A percentile compares a stretch with the other conserved stretches of the same genome.
These are phyloP conservation scores for Auanema freiburgensis DNA, from an alignment of 2,888 invertebrate species.

Conservation along the genomic window DNA sequence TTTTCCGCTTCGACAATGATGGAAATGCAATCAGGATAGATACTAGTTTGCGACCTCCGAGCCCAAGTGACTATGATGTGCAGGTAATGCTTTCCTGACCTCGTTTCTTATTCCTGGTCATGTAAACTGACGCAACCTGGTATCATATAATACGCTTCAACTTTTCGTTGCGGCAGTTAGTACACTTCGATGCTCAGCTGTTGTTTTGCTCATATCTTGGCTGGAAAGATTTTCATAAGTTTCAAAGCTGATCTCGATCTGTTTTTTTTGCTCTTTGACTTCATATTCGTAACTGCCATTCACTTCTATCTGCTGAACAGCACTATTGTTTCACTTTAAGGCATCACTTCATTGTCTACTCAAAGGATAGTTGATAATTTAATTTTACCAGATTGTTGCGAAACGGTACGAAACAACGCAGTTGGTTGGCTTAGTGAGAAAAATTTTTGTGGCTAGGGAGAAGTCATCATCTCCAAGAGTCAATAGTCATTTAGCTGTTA, in stretches of 20 bases:
- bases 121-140: too few species aligned
- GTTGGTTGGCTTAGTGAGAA: constrained; percentile 15
- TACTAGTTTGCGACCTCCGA: neutral
- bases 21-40: constrained; percentile 19
- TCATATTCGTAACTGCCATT: neutral
- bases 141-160: too few species aligned
- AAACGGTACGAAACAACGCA: constrained; percentile 22
- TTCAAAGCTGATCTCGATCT: neutral
- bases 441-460: constrained; percentile 19
- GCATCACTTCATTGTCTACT: neutral
- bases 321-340: constrained; percentile 2
- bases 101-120: too few species aligned
- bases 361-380: neutral
- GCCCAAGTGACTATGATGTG: constrained; percentile 14
- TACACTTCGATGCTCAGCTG: too few species aligned
- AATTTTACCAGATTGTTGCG: constrained; percentile 12
- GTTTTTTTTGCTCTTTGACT: neutral
- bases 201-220: too few species aligned
- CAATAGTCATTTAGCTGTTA: constrained; percentile 25
- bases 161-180: too few species aligned
- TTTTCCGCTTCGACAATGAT: constrained; percentile 20
- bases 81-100: constrained; percentile 16
- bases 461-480: constrained; percentile 6
- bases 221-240: too few species aligned
- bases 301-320: neutral